Evolutionary conservation across 53 echinoderm and acorn worm species (phyloP), one percentile per base, ranked within the genome.

Genomic region (Holothuria leucospilota): DNA sequence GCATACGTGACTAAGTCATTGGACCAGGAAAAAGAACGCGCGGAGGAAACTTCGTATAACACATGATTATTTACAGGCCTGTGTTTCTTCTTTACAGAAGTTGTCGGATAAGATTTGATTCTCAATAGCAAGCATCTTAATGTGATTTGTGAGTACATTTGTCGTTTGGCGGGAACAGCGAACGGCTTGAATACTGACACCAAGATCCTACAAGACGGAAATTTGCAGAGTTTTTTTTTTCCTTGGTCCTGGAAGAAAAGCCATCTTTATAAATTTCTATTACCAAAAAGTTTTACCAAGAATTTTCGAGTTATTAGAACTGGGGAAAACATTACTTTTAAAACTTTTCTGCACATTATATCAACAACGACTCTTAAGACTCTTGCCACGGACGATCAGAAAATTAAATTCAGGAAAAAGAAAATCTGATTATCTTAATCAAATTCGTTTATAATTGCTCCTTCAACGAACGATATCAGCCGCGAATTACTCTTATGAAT

Each of bases 21-120:
- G 80, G 80, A 80, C 80, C 80, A 80, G 80, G 29, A 59, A 80
- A 80, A 80, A 16, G 62, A 61, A 80, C 39, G 34, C 60, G 59
- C 18, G 5, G 80, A 38, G 56, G 80, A 80, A 80, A 80, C 80
- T 80, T 80, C 80, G 59, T 80, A 59, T 80, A 80, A 80, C 80
- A 60, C 61, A 80, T 59, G 80, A 80, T 80, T 80, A 80, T 80
- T 80, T 80, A 80, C 80, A 25, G 56, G 80, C 26, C 80, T 80
- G 59, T 80, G 80, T 80, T 78, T 61, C 61, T 29, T 80, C 59
- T 59, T 61, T 38, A 59, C 58, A 80, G 80, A 80, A 59, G 53
- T 80, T 80, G 80, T 80, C 80, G 80, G 29, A 80, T 80, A 61
- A 60, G 80, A 80, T 80, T 80, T 80, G 80, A 80, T 80, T 80